Evolutionary conservation across 2,888 invertebrate species (phyloP).

Genomic region (Poecilus cupreus): DNA sequence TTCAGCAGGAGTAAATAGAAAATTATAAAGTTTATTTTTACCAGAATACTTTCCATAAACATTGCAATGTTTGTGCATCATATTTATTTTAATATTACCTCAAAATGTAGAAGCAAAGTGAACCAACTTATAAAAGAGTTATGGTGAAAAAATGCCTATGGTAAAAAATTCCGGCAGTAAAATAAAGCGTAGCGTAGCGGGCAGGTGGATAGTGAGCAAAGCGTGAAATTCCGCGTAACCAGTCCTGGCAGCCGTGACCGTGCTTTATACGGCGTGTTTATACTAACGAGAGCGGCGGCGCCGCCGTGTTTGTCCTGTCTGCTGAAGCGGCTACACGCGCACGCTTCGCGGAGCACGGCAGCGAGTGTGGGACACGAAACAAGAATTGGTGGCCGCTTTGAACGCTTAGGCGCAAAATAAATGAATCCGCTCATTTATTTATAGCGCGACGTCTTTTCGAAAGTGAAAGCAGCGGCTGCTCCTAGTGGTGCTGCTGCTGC

Average conservation of each 20-base stretch:
- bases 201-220: slow-evolving; percentile 12
- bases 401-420: slow-evolving; percentile 52
- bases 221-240: slow-evolving; percentile 42
- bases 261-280: slow-evolving; percentile 39
- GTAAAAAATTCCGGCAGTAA: slow-evolving; percentile 13
- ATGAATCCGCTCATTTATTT: slow-evolving; percentile 55
- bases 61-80: neutral
- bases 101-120: neutral
- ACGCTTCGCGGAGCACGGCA: slow-evolving; percentile 32
- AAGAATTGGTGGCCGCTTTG: slow-evolving; percentile 38
- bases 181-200: neutral
- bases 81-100: neutral
- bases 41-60: neutral
- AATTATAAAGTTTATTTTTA: no score
- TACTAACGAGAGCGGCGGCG: slow-evolving; percentile 29
- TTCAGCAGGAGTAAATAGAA: no score
- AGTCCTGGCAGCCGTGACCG: slow-evolving; percentile 41
- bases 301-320: slow-evolving; percentile 48
- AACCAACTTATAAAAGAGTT: neutral
- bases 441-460: slow-evolving; percentile 43
- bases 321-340: slow-evolving; percentile 42
- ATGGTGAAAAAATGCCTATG: neutral
- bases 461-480: slow-evolving; percentile 8
- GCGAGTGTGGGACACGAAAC: neutral
- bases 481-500: neutral